Evolutionary conservation across 1,140 invertebrate genomes (phyloP).

Genomic region (Brachionus koreanus): DNA sequence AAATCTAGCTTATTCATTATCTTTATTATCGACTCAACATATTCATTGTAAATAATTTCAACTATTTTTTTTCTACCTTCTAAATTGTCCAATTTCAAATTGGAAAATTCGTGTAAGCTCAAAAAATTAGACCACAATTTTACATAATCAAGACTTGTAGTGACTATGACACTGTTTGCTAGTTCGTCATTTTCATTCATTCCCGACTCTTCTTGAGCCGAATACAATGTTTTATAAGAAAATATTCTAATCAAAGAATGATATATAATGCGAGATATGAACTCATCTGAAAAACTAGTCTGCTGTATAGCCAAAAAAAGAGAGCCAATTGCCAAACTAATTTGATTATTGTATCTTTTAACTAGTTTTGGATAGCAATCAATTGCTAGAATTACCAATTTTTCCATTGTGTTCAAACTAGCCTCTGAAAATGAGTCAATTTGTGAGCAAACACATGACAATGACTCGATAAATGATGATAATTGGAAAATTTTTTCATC

Average conservation of each 20-base stretch:
- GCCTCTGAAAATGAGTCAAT: slow-evolving; percentile 30
- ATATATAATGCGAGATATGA: slow-evolving; percentile 31
- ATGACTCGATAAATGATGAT: slow-evolving; percentile 55
- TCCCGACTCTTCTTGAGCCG: background rate
- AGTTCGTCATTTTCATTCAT: background rate
- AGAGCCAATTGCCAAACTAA: slow-evolving; percentile 40
- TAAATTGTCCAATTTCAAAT: background rate
- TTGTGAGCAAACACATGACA: slow-evolving; percentile 49
- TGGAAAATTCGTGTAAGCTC: background rate
- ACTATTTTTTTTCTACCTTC: background rate
- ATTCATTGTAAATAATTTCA: slow-evolving; percentile 16
- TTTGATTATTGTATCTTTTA: slow-evolving; percentile 50
- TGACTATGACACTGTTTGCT: background rate
- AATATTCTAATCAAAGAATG: slow-evolving; percentile 37
- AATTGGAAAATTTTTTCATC: slow-evolving; percentile 54
- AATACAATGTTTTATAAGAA: slow-evolving; percentile 32
- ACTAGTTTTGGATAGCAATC: slow-evolving; percentile 55
- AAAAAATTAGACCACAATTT: slow-evolving; percentile 29
- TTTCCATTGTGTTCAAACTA: slow-evolving; percentile 51
- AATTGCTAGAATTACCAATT: slow-evolving; percentile 54
- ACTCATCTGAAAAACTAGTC: background rate
- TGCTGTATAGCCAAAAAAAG: slow-evolving; percentile 15
- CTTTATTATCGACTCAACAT: background rate
- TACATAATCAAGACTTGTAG: slow-evolving; percentile 25
- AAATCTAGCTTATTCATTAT: slow-evolving; percentile 43